Conservation (phyloP, 2,797 vertebrate species). For the Danio jaintianensis region DNA sequence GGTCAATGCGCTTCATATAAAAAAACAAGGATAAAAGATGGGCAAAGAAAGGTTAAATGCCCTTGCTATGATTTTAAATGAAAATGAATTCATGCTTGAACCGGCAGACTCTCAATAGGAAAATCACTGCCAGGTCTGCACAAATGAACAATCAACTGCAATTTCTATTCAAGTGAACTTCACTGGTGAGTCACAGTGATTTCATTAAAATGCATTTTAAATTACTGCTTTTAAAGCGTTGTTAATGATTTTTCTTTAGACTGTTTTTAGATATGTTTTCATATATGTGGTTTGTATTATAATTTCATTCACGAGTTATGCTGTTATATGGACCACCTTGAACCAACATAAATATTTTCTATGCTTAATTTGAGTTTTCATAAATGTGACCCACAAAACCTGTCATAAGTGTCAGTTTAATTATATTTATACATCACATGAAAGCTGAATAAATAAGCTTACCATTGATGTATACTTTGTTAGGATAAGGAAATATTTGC, state of each 20-base stretch:
- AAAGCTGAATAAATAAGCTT: too few relatives aligned
- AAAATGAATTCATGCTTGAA: conserved; percentile 9
- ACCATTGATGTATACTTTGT: too few relatives aligned
- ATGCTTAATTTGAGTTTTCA: not conserved
- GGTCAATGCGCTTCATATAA: not conserved
- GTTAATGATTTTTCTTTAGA: not conserved
- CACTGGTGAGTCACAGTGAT: not conserved
- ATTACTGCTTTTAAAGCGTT: not conserved
- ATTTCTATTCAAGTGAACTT: conserved; percentile 14
- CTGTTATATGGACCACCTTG: not conserved
- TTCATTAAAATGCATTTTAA: not conserved
- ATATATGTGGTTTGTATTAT: not conserved
- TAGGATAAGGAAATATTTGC: too few relatives aligned
- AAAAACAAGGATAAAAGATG: not conserved
- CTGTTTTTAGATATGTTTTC: too few relatives aligned
- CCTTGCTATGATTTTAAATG: not conserved
- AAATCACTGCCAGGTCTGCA: not conserved
- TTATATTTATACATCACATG: too few relatives aligned
- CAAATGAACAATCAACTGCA: conserved; percentile 13
- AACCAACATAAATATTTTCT: not conserved
- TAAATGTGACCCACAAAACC: too few relatives aligned
- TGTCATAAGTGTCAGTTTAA: too few relatives aligned
- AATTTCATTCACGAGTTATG: not conserved
- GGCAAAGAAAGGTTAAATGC: not conserved
- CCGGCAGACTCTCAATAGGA: not conserved